phyloP scores from a whole-genome alignment of 2,113 vertebrate genomes.

The Sardina pilchardus region DNA sequence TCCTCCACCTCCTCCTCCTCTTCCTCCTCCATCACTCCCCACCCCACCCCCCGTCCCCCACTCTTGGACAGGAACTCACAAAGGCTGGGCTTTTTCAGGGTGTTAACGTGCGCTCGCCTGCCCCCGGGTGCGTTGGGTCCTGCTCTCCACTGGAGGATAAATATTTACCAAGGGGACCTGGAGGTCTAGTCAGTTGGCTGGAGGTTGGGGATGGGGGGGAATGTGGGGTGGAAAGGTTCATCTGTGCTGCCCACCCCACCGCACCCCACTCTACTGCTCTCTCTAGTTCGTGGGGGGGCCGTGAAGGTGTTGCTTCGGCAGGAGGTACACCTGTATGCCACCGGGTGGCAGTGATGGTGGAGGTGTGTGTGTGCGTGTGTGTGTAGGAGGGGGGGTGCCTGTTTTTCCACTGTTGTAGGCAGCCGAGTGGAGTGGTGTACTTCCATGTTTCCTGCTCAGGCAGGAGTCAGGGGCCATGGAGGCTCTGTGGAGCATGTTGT shows the following conservation, averaged over 20 bases:
- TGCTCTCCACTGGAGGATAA: conserved; percentile 44
- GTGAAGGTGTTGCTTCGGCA: no score
- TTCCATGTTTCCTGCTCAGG: no score
- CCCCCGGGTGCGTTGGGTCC: not conserved
- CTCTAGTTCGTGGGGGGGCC: no score
- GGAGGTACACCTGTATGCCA: no score
- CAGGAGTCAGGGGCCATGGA: no score
- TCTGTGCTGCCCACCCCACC: not conserved
- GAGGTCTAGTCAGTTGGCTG: not conserved
- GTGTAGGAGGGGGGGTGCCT: not conserved
- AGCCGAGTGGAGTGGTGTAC: no score
- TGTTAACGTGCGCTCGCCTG: not conserved
- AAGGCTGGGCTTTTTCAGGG: not conserved
- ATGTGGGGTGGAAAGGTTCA: not conserved
- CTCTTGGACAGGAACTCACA: not conserved
- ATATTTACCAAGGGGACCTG: conserved; percentile 59
- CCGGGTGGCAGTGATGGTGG: no score
- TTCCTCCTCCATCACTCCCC: not conserved
- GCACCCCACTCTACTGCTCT: no score
- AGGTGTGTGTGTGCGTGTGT: no score
- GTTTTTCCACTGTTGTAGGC: conserved; percentile 8
- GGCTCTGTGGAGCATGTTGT: no score
- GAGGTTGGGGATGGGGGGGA: no score
- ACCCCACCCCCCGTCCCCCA: not conserved
- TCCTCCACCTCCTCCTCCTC: conserved; percentile 41